Percentiles rank a stretch among this genome's conserved stretches.
Evolutionary conservation across 35 echinoderm and acorn worm genomes (phyloP).

Genomic region (Nesometra sesokonis): DNA sequence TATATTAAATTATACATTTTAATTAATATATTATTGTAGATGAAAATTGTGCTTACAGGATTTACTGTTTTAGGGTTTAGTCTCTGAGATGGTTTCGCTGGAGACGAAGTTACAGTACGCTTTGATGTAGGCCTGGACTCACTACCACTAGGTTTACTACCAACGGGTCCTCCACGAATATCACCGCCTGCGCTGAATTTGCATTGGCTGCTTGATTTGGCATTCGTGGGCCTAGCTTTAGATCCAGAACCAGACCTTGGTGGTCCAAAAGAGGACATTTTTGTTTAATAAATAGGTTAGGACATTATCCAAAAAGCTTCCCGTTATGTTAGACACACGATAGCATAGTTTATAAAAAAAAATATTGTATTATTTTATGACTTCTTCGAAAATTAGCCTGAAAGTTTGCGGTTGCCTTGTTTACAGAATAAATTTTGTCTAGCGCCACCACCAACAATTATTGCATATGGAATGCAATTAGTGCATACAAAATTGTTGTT

Average conservation of each 20-base stretch:
- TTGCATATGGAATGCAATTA: no score
- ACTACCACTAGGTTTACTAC: not conserved
- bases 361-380: no score
- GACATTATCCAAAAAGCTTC: not conserved
- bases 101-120: not conserved
- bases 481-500: no score
- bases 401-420: no score
- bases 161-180: not conserved
- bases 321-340: no score
- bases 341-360: no score
- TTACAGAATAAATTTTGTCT: no score
- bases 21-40: not conserved
- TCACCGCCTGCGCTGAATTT: not conserved
- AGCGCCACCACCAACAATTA: no score
- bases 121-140: not conserved
- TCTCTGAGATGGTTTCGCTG: conserved; percentile 51
- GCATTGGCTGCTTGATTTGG: not conserved
- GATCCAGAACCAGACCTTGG: conserved; percentile 7
- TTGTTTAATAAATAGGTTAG: not conserved
- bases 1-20: no score
- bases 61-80: conserved; percentile 94
- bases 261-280: conserved; percentile 14
- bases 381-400: no score
- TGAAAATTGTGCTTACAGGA: conserved; percentile 47
- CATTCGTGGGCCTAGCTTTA: not conserved